Evolutionary conservation across 2,113 vertebrate species (phyloP).

Genomic region (Candoia aspera): DNA sequence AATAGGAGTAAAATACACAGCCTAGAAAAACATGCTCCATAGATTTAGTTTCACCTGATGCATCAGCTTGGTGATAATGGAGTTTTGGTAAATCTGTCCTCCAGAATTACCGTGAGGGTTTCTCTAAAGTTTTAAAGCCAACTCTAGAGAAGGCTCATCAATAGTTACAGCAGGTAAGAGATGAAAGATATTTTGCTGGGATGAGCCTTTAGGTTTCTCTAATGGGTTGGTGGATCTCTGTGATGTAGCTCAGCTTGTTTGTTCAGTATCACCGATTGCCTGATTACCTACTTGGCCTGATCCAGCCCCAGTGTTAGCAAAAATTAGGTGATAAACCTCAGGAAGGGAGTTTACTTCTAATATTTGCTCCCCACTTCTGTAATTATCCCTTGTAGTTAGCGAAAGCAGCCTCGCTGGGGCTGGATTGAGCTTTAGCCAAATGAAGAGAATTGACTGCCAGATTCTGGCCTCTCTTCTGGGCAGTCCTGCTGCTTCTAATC

Average conservation of each 20-base stretch:
- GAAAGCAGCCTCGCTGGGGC: not conserved
- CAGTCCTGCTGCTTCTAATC: not conserved
- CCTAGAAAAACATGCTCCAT: not conserved
- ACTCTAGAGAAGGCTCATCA: no score
- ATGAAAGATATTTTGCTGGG: no score
- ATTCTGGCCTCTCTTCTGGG: not conserved
- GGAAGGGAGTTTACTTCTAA: not conserved
- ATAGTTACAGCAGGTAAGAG: no score
- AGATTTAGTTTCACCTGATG: not conserved
- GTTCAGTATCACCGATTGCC: no score
- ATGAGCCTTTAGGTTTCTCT: no score
- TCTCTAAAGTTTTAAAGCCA: not conserved
- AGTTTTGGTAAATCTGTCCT: not conserved
- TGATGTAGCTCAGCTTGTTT: no score
- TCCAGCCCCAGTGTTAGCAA: no score
- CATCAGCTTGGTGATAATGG: not conserved
- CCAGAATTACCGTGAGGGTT: not conserved
- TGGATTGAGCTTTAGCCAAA: not conserved
- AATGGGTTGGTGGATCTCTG: no score
- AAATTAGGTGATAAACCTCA: no score
- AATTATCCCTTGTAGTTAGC: not conserved
- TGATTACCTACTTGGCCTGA: no score
- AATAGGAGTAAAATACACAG: no score
- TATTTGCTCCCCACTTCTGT: not conserved
- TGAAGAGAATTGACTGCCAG: not conserved